A percentile compares a stretch with the other conserved stretches of the same genome.
These are phyloP conservation scores for Hesperophylax magnus DNA, from an alignment of 1,140 invertebrate species.

Conservation along the genomic window DNA sequence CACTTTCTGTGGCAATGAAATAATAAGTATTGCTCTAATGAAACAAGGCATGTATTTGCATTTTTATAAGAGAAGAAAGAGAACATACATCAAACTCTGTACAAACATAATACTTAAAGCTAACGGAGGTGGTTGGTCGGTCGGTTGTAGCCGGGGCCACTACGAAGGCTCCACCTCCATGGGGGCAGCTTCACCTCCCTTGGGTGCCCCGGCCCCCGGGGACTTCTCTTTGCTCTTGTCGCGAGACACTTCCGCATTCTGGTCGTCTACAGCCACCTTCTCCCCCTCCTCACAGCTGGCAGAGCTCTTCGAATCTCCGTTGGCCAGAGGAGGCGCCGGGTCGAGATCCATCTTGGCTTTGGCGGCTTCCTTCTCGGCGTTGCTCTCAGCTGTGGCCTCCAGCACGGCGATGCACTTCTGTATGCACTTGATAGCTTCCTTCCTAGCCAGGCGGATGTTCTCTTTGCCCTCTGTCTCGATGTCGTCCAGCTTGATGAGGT, in stretches of 20 bases:
- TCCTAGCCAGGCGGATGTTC: constrained; percentile 86
- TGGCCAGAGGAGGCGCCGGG: constrained; percentile 34
- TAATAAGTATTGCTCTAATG: neutral
- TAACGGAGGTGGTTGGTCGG: neutral
- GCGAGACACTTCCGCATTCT: constrained; percentile 60
- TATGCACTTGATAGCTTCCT: constrained; percentile 90
- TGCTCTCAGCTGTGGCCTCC: constrained; percentile 79
- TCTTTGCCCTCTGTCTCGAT: constrained; percentile 94
- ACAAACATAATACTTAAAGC: constrained; percentile 40
- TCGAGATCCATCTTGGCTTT: constrained; percentile 27
- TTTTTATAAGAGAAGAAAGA: constrained; percentile 46
- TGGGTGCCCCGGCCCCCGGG: constrained; percentile 59
- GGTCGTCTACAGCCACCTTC: constrained; percentile 53
- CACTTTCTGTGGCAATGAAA: too few relatives aligned
- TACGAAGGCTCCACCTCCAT: constrained; percentile 48
- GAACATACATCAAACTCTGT: constrained; percentile 49
- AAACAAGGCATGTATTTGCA: constrained; percentile 29
- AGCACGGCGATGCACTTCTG: constrained; percentile 87
- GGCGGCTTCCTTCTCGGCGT: constrained; percentile 57
- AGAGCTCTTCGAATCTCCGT: constrained; percentile 31
- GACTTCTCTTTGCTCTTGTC: constrained; percentile 68
- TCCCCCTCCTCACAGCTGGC: constrained; percentile 37
- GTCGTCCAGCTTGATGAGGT: constrained; percentile 91
- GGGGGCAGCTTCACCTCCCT: constrained; percentile 53
- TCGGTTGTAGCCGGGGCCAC: constrained; percentile 13